These are phyloP conservation scores for Sabatieria punctata DNA, from an alignment of 2,888 invertebrate genomes.

Conservation along the genomic window DNA sequence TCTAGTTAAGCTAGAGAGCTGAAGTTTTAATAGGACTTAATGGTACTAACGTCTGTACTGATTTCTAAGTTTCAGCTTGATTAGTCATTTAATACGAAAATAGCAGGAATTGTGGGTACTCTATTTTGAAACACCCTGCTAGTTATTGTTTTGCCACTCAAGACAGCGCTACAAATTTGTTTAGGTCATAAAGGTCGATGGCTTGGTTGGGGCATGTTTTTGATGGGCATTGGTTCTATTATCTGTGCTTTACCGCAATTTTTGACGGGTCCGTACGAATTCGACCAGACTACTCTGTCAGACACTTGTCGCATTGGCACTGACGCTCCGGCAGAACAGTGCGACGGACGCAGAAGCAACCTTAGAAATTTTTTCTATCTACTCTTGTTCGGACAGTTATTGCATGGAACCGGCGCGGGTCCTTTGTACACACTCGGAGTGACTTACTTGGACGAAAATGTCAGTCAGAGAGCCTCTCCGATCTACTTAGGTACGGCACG, in stretches of 20 bases:
- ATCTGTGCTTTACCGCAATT: constrained; percentile 68
- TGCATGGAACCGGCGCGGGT: constrained; percentile 68
- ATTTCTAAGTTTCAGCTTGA: too few species aligned
- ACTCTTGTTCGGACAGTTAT: constrained; percentile 59
- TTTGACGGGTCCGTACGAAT: constrained; percentile 46
- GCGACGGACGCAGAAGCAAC: not conserved
- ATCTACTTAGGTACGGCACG: constrained; percentile 59
- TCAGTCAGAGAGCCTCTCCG: constrained; percentile 64
- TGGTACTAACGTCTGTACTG: too few species aligned
- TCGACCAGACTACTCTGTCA: not conserved
- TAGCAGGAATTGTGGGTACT: too few species aligned
- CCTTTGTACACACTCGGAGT: constrained; percentile 74
- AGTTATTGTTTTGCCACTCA: too few species aligned
- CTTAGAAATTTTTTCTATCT: constrained; percentile 30
- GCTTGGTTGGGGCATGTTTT: constrained; percentile 55
- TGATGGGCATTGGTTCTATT: constrained; percentile 50
- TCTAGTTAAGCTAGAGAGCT: too few species aligned
- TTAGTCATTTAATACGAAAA: too few species aligned
- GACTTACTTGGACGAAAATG: constrained; percentile 71
- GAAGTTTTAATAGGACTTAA: too few species aligned
- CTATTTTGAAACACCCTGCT: too few species aligned
- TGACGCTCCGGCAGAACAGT: not conserved
- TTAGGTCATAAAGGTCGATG: constrained; percentile 39
- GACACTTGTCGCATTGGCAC: not conserved
- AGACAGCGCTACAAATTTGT: too few species aligned